Evolutionary conservation across 1,140 invertebrate species (phyloP), one percentile per base, ranked within the genome.

Genomic region (Dreissena rostriformis): DNA sequence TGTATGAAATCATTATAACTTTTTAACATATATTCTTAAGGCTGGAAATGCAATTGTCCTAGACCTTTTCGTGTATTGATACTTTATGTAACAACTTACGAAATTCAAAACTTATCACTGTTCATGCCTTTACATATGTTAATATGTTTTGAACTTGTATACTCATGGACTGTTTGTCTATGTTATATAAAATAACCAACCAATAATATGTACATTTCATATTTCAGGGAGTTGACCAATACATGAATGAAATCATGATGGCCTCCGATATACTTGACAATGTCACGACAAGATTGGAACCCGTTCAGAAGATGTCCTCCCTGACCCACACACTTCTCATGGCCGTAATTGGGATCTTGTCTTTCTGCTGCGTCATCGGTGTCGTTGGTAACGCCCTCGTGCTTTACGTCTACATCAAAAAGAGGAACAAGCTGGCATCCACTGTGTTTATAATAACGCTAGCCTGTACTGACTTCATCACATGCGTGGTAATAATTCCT

Each of bases 381-480:
- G 88, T 89, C 1, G 81, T 90, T 10, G 77, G 77, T 17, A 94
- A 94, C 75, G 73, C 90, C 5, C 72, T 93, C 0, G 93, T 94
- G 6, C 79, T 93, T 6, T 91, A 92, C 71, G 92, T 93, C 0
- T 94, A 92, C 84, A 85, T 85, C 12, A 79, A 87, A 22, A 92
- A 92, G 81, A 76, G 90, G 52, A 90, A 94, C 82, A 91, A 91
- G 75, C 84, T 91, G 12, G 88, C 92, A 5, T 92, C 92, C 0
- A 93, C 92, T 0, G 82, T 93, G 14, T 93, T 93, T 84, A 93
- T 93, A 70, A 86, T 93, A 19, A 88, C 90, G 12, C 81, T 93
- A 28, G 92, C 92, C 1, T 86, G 88, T 12, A 91, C 90, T 0
- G 93, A 93, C 74, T 89, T 92, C 51, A 79, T 90, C 5, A 92